A percentile compares a stretch with the other conserved stretches of the same genome.
Evolutionary conservation across 2,888 invertebrate genomes (phyloP).

Genomic region (Polydrusus pterygomalis): DNA sequence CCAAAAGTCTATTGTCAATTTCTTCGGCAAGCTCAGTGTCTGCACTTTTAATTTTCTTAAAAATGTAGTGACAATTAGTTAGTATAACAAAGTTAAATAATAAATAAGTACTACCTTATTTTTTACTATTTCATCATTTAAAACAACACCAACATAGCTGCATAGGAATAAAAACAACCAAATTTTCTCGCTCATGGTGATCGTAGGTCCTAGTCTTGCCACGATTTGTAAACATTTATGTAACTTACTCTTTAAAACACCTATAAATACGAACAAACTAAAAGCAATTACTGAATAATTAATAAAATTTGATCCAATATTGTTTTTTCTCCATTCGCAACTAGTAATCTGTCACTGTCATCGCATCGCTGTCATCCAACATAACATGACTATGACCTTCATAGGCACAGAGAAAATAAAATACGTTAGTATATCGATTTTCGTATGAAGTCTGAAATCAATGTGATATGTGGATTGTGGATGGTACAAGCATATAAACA

Average conservation of each 20-base stretch:
- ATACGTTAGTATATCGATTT: too few species aligned
- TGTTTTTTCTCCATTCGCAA: neutral
- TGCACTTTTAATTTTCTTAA: constrained; percentile 48
- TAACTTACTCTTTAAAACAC: neutral
- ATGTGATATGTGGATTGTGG: too few species aligned
- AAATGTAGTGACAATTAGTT: neutral
- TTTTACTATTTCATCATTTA: constrained; percentile 41
- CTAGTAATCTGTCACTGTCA: neutral
- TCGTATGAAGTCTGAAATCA: too few species aligned
- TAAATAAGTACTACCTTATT: constrained; percentile 38
- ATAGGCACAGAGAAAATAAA: too few species aligned
- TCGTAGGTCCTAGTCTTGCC: neutral
- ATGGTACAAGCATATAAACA: too few species aligned
- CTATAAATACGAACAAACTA: neutral
- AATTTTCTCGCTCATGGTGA: constrained; percentile 26
- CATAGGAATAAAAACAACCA: constrained; percentile 34
- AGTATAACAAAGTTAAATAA: constrained; percentile 1
- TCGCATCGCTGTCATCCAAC: too few species aligned
- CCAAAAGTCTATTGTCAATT: constrained; percentile 82
- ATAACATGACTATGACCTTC: too few species aligned
- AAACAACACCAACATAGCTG: constrained; percentile 28
- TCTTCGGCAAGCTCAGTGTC: constrained; percentile 78
- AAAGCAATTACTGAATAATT: neutral
- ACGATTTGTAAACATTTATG: constrained; percentile 32
- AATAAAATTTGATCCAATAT: constrained; percentile 7